Percentiles rank a stretch among this genome's conserved stretches.
phyloP scores from a whole-genome alignment of 2,113 vertebrate species.

The Psophia crepitans region DNA sequence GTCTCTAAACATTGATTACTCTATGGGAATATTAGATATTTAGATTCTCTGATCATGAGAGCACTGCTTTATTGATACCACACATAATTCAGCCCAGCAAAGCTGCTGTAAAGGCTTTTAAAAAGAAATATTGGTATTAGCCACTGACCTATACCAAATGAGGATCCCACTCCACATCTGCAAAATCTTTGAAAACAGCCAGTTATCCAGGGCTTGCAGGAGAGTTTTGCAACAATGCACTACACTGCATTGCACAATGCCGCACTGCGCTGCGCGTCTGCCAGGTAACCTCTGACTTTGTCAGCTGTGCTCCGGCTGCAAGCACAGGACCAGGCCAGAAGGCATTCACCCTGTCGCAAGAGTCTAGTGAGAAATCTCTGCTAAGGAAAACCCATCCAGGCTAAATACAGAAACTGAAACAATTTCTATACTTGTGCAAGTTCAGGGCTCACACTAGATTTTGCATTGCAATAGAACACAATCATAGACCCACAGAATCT shows the following conservation, averaged over 20 bases:
- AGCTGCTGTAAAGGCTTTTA: not conserved
- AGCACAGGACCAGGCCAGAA: not conserved
- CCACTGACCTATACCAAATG: not conserved
- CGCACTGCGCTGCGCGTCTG: not conserved
- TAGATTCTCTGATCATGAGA: not conserved
- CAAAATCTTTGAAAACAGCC: not conserved
- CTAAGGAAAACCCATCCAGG: not conserved
- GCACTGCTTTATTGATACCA: not conserved
- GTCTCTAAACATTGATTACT: not conserved
- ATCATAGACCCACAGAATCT: too few relatives aligned
- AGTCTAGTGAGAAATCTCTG: not conserved
- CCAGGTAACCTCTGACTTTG: not conserved
- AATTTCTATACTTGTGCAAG: not conserved
- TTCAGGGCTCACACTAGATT: not conserved
- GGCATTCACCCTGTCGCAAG: not conserved
- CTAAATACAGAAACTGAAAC: not conserved
- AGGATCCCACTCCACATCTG: not conserved
- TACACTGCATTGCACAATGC: not conserved
- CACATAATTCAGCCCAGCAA: not conserved
- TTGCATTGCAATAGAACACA: not conserved
- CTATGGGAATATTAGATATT: not conserved
- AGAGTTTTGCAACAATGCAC: not conserved
- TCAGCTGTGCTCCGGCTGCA: not conserved
- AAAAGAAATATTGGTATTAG: not conserved
- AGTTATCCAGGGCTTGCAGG: rapidly evolving